Base-by-base conservation (phyloP, 2,797 vertebrate genomes). In the Enteromius radiatus region DNA sequence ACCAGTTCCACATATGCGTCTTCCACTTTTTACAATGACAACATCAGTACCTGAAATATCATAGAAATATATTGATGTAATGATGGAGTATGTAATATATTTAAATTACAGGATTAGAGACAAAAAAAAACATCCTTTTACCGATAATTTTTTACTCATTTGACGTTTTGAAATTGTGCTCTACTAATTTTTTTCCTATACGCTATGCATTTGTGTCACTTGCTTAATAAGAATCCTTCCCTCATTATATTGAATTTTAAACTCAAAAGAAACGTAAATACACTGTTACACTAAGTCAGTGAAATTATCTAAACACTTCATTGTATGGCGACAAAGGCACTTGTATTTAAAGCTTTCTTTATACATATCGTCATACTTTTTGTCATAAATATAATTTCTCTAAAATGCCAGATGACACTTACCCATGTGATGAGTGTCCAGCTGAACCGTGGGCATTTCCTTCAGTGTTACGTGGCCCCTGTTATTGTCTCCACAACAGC, bases 401-500 rank as follows among this genome's bases (percentile, higher is more conserved):
- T 67, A 7, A 28, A 17, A 31, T 45, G 3, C 21, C 36, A 63
- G 3, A 41, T 68, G 65, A 33, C 14, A n/a, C 95, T 95, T 90
- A 98, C 98, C 98, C 97, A 99, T 99, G 90, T 96, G 96, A 88
- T 97, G 96, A 26, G 98, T 99, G 63, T 99, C 97, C 88, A 99
- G 90, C 89, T 98, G 97, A 73, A 99, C 98, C 0, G 96, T 96
- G 52, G 97, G 98, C 98, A 99, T 99, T 91, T 99, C 98, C 92
- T 99, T 98, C 19, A 99, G 95, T 7, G 96, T 96, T 75, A 99
- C 96, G 87, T 98, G 97, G 0, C 97, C 96, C 0, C 94, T 88
- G 36, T 94, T 95, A 63, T 94, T 95, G 79, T 96, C 96, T 73
- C 95, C 93, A 91, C 97, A 99, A 86, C 97, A 99, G 19, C 95